These are phyloP conservation scores for Neomorphus geoffroyi DNA, from an alignment of 2,797 vertebrate species.

Conservation along the genomic window DNA sequence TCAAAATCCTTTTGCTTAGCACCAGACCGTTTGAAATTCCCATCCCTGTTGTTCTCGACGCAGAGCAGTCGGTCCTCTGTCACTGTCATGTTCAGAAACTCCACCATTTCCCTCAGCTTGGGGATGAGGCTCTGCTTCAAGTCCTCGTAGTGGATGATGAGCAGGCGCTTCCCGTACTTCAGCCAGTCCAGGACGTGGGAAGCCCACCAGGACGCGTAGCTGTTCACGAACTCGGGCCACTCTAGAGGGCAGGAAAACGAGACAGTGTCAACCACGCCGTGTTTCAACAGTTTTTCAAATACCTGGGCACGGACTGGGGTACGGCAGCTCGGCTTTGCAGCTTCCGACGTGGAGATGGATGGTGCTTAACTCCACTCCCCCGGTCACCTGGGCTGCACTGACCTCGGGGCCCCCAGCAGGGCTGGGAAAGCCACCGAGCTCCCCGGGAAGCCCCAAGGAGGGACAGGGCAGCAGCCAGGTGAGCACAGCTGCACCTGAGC, in stretches of 20 bases:
- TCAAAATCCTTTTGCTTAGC: constrained; percentile 80
- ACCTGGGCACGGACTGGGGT: background rate
- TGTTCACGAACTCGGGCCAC: constrained; percentile 95
- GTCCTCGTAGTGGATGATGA: constrained; percentile 93
- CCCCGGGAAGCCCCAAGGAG: background rate
- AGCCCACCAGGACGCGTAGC: constrained; percentile 96
- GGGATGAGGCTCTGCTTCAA: constrained; percentile 85
- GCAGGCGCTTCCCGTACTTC: constrained; percentile 84
- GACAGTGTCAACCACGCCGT: background rate
- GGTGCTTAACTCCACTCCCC: background rate
- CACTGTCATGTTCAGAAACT: constrained; percentile 86
- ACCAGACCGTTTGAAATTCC: constrained; percentile 89
- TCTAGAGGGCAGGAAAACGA: constrained; percentile 65
- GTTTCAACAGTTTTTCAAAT: background rate
- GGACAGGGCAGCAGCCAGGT: background rate
- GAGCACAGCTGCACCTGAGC: background rate
- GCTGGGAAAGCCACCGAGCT: background rate
- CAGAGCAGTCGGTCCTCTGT: constrained; percentile 91
- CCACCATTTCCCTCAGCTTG: constrained; percentile 84
- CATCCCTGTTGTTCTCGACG: constrained; percentile 91
- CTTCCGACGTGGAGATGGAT: accelerated
- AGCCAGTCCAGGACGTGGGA: constrained; percentile 94
- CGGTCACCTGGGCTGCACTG: accelerated
- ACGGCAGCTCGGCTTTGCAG: background rate
- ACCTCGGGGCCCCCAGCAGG: background rate